These are phyloP conservation scores for Anagrus nilaparvatae DNA, from an alignment of 1,140 invertebrate genomes.

Conservation along the genomic window DNA sequence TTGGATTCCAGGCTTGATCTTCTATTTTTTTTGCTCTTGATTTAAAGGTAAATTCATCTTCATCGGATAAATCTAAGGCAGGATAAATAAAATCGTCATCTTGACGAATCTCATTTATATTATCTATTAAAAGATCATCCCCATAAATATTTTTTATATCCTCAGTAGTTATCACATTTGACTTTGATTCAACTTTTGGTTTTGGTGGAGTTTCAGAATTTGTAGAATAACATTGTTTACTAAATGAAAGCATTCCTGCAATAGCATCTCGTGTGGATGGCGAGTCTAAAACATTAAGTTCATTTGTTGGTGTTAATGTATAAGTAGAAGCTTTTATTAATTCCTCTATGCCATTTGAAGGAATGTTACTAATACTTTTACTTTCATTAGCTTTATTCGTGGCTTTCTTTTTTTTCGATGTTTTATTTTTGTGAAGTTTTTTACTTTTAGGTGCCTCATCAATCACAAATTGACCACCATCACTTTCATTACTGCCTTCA, in stretches of 20 bases:
- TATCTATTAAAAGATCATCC: constrained; percentile 51
- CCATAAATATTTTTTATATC: constrained; percentile 22
- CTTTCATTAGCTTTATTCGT: not conserved
- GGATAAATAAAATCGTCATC: constrained; percentile 85
- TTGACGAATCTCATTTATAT: constrained; percentile 70
- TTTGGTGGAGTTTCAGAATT: constrained; percentile 25
- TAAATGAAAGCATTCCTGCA: constrained; percentile 75
- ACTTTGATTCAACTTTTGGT: constrained; percentile 2
- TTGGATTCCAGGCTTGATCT: constrained; percentile 76
- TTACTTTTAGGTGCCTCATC: constrained; percentile 49
- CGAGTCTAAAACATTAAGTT: constrained; percentile 41
- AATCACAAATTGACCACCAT: constrained; percentile 51
- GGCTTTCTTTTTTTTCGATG: constrained; percentile 31
- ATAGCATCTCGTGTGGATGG: constrained; percentile 69
- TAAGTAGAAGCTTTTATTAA: constrained; percentile 71
- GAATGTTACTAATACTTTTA: too few relatives aligned
- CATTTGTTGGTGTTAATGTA: constrained; percentile 34
- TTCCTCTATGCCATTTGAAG: constrained; percentile 74
- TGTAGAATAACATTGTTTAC: constrained; percentile 49
- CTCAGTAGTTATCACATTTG: too few relatives aligned
- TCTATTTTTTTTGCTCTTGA: constrained; percentile 47
- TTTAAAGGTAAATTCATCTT: constrained; percentile 57
- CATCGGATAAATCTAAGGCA: constrained; percentile 71
- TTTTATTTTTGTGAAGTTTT: constrained; percentile 24
- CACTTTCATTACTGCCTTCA: constrained; percentile 53